Evolutionary conservation across 2,113 vertebrate species (phyloP).

Genomic region (Antechinus flavipes): DNA sequence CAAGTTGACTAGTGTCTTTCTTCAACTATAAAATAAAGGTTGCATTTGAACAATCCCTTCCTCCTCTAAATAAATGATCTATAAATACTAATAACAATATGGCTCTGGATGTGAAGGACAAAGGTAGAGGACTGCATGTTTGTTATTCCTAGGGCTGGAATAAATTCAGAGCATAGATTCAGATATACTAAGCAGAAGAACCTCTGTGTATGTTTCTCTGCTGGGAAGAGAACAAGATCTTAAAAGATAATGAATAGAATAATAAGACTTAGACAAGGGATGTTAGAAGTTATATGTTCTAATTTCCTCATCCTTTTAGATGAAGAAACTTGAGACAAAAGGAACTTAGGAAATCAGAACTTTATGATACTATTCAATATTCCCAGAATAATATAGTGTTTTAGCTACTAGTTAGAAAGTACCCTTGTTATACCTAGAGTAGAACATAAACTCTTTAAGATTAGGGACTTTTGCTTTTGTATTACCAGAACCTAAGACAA

Average conservation of each 20-base stretch:
- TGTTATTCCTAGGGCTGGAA: not conserved
- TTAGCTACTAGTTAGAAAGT: not conserved
- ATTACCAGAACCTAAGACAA: not conserved
- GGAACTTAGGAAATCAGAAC: not conserved
- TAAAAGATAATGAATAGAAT: not conserved
- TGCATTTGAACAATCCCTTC: too few relatives aligned
- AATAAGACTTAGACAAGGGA: not conserved
- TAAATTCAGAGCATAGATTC: not conserved
- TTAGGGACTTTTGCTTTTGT: not conserved
- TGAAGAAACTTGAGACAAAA: not conserved
- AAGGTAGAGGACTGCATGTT: not conserved
- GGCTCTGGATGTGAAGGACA: not conserved
- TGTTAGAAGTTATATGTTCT: not conserved
- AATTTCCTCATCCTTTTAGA: not conserved
- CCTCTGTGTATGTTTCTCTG: not conserved
- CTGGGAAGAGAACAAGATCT: not conserved
- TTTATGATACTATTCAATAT: not conserved
- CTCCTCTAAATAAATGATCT: too few relatives aligned
- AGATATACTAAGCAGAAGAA: not conserved
- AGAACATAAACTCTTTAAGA: not conserved
- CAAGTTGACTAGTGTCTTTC: too few relatives aligned
- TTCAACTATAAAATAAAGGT: too few relatives aligned
- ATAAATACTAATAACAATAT: too few relatives aligned
- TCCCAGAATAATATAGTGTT: not conserved
- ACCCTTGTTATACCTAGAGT: not conserved